Evolutionary conservation across 2,888 invertebrate species (phyloP).

Genomic region (Limnephilus lunatus): DNA sequence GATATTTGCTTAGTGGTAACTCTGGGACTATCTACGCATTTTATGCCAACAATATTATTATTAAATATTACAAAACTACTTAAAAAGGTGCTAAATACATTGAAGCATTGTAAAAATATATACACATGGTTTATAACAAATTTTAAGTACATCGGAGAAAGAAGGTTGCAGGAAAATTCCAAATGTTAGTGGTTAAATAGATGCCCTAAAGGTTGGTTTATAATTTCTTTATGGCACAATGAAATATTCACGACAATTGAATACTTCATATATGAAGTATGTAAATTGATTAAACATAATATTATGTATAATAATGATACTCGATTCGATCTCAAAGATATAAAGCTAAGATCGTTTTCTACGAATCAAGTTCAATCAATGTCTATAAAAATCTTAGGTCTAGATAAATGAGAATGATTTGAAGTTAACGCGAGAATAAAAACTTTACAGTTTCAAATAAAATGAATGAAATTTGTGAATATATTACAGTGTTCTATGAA

Average conservation of each 20-base stretch:
- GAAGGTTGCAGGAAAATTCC: background rate
- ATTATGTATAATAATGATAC: background rate
- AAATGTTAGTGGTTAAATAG: slow-evolving; percentile 11
- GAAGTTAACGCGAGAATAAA: background rate
- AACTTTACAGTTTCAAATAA: background rate
- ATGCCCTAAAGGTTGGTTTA: background rate
- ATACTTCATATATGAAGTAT: slow-evolving; percentile 23
- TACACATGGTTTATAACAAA: slow-evolving; percentile 10
- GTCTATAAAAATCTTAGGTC: background rate
- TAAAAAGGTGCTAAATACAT: slow-evolving; percentile 12
- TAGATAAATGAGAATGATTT: background rate
- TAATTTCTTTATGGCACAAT: slow-evolving; percentile 56
- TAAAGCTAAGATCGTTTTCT: background rate
- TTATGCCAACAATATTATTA: slow-evolving; percentile 9
- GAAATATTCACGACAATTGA: slow-evolving; percentile 56
- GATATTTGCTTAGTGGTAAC: slow-evolving; percentile 25
- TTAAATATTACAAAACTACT: slow-evolving; percentile 47
- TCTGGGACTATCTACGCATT: slow-evolving; percentile 40
- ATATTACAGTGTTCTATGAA: background rate
- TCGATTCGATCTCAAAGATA: background rate
- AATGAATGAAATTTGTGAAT: background rate
- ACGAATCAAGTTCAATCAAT: background rate
- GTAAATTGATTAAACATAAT: slow-evolving; percentile 40
- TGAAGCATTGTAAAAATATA: slow-evolving; percentile 40
- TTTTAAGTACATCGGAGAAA: slow-evolving; percentile 18